Conservation (phyloP, 1,140 invertebrate genomes). For the Drosophila guanche region DNA sequence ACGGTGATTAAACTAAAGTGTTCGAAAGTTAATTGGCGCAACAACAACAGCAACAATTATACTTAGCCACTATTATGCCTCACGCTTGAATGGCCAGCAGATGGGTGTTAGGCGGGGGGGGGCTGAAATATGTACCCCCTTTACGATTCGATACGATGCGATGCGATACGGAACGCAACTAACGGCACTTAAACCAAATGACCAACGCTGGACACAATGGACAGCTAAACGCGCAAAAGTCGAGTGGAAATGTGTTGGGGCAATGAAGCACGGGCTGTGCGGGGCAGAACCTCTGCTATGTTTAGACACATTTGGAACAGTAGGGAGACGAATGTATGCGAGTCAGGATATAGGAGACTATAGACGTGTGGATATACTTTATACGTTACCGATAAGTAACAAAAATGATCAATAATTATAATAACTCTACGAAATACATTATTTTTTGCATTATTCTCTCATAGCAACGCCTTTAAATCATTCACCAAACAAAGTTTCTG, state of each 20-base stretch:
- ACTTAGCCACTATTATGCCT: slow-evolving; percentile 67
- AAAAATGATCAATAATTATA: no score
- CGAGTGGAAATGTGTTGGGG: slow-evolving; percentile 21
- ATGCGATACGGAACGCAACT: slow-evolving; percentile 56
- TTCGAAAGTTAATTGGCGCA: slow-evolving; percentile 78
- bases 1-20: slow-evolving; percentile 77
- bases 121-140: slow-evolving; percentile 12
- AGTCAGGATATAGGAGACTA: no score
- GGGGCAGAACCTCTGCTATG: neutral
- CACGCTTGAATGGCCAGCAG: slow-evolving; percentile 45
- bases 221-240: slow-evolving; percentile 35
- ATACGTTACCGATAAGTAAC: no score
- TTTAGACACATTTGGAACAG: slow-evolving; percentile 14
- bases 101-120: neutral
- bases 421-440: no score
- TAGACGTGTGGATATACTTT: no score
- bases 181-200: slow-evolving; percentile 66
- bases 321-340: neutral
- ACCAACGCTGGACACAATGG: slow-evolving; percentile 47
- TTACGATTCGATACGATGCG: slow-evolving; percentile 35
- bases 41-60: slow-evolving; percentile 62
- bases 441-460: no score
- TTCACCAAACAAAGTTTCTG: no score
- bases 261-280: neutral
- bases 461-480: no score